Evolutionary conservation across 2,888 invertebrate genomes (phyloP), one percentile per base, ranked within the genome.

Genomic region (Rhodophaea formosa): DNA sequence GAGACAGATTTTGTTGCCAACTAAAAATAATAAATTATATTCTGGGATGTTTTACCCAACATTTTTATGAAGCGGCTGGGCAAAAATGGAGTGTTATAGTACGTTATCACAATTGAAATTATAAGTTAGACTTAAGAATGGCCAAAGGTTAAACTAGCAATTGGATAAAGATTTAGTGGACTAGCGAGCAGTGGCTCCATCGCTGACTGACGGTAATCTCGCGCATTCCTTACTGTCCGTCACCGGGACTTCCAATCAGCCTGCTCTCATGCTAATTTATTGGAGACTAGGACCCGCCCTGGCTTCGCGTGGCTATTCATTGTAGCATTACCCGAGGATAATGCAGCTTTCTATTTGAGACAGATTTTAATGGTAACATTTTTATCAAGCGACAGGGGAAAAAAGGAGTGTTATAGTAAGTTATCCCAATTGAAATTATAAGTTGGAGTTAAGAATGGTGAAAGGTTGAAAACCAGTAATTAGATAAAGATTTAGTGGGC

Each of bases 181-280:
- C n/a, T n/a, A 53, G n/a, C 44, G 44, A 42, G 23, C 15, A 17
- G 51, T 58, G 53, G 39, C 30, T 58, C 35, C 39, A 45, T 49
- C 58, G 45, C 29, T 52, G 49, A 49, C 15, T 58, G 46, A 57
- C 39, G 10, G 17, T 15, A 49, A 49, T 32, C 46, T 45, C 43
- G 51, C 42, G 54, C 57, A 53, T 65, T 51, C 59, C 49, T 66
- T 64, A 66, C 58, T 64, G 64, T 64, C 65, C 52, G 42, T 64
- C 61, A 61, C 23, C 53, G 32, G 55, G 43, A 44, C 52, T 59
- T 57, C 52, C 63, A 59, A 61, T 61, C 64, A 62, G 59, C 53
- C 49, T n/a, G 23, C 47, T 56, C 35, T 56, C 49, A 56, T 49
- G 49, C 42, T 56, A 49, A 32, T 56, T 42, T 39, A 49, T 49